Evolutionary conservation across 2,797 vertebrate species (phyloP).

Genomic region (Carduelis carduelis): DNA sequence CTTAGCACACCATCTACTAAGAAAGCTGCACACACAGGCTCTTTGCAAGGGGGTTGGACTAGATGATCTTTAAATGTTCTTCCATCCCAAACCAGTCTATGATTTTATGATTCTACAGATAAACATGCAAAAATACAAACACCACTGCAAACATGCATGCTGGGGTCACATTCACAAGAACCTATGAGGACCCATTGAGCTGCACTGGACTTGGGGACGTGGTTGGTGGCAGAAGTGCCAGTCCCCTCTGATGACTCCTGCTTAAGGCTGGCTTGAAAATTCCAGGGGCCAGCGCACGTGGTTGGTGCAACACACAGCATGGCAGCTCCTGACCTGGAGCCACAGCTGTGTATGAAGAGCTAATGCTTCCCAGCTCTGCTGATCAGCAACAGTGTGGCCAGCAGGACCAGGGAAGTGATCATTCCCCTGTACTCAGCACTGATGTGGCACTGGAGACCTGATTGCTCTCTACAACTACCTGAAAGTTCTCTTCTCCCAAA

Average conservation of each 20-base stretch:
- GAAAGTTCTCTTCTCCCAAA: background rate
- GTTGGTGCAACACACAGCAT: accelerated
- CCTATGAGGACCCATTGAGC: background rate
- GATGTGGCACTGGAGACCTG: background rate
- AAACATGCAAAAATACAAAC: background rate
- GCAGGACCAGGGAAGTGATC: background rate
- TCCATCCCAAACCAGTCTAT: background rate
- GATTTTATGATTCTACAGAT: background rate
- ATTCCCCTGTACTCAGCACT: background rate
- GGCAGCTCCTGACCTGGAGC: background rate
- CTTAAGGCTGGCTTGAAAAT: background rate
- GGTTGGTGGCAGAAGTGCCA: background rate
- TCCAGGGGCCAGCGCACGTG: accelerated
- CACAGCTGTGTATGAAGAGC: accelerated
- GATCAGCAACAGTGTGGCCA: background rate
- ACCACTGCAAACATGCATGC: accelerated
- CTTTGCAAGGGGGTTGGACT: background rate
- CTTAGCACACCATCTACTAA: background rate
- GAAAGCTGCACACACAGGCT: background rate
- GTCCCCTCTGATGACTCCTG: background rate
- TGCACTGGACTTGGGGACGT: accelerated
- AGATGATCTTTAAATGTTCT: background rate
- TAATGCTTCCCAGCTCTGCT: accelerated
- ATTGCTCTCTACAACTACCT: background rate
- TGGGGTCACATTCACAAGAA: no score